A percentile compares a stretch with the other conserved stretches of the same genome.
Conservation (phyloP, 1,140 invertebrate species). For the Eurosta solidaginis region DNA sequence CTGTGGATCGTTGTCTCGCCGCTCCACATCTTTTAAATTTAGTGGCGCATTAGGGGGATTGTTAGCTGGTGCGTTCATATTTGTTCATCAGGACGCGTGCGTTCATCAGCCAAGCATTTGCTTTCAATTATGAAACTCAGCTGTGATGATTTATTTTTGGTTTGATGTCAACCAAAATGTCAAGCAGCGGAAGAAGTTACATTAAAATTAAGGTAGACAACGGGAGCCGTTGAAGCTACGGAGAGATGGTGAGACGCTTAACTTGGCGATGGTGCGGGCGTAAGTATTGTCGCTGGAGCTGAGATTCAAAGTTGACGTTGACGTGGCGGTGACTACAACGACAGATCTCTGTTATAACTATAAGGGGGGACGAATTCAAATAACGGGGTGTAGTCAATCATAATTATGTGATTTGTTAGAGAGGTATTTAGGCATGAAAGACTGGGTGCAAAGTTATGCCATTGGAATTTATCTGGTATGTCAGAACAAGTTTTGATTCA, state of each 20-base stretch:
- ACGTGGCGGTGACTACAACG: neutral
- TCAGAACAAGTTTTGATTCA: neutral
- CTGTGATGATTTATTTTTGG: conserved; percentile 33
- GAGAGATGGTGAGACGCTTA: neutral
- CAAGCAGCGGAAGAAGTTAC: neutral
- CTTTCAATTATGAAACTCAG: conserved; percentile 27
- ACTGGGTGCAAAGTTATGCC: neutral
- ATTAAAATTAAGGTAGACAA: neutral
- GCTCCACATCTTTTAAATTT: neutral
- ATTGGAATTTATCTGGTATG: neutral
- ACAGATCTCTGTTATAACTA: neutral
- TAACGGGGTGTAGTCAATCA: conserved; percentile 30
- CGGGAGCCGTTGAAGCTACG: no score
- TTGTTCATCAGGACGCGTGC: neutral
- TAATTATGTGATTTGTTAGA: conserved; percentile 33
- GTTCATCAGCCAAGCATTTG: conserved; percentile 5
- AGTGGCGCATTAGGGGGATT: neutral
- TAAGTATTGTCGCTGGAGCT: neutral
- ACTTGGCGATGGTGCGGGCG: neutral
- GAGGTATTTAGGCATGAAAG: neutral
- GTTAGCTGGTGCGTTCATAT: neutral
- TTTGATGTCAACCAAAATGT: neutral
- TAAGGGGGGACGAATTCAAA: neutral
- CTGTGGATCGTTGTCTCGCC: neutral
- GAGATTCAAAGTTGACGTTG: neutral